Evolutionary conservation across 2,113 vertebrate genomes (phyloP).

Genomic region (Barnardius zonarius): DNA sequence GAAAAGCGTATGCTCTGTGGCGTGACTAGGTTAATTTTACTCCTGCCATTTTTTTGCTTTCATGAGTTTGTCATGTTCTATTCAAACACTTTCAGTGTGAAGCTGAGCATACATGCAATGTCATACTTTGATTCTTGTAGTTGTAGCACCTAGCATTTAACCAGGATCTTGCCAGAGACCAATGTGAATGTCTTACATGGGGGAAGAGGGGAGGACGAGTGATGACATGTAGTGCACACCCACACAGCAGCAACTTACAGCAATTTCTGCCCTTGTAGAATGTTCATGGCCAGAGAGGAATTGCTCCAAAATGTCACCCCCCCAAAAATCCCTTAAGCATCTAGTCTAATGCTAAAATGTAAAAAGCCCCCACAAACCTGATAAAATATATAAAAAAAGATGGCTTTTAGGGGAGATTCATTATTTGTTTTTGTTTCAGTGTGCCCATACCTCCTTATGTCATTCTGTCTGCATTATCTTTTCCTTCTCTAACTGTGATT

Average conservation of each 20-base stretch:
- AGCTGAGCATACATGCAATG: not conserved
- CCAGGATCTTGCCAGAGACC: not conserved
- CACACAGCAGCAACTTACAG: not conserved
- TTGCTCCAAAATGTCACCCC: not conserved
- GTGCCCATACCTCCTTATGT: not conserved
- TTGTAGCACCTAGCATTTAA: not conserved
- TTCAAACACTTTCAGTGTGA: not conserved
- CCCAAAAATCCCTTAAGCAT: not conserved
- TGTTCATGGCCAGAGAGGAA: not conserved
- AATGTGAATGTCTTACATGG: not conserved
- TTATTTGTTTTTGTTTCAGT: not conserved
- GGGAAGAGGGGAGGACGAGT: no score
- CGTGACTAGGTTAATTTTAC: not conserved
- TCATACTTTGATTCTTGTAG: not conserved
- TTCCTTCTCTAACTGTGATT: not conserved
- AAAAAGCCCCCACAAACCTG: not conserved
- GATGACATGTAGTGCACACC: rapidly evolving
- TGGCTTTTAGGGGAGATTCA: not conserved
- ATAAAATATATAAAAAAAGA: not conserved
- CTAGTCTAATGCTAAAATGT: not conserved
- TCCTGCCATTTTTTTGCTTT: not conserved
- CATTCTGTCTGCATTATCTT: not conserved
- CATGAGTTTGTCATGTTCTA: not conserved
- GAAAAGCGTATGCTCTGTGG: not conserved
- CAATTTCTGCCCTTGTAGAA: not conserved